A percentile compares a stretch with the other conserved stretches of the same genome.
Evolutionary conservation across 2,888 invertebrate species (phyloP).

Genomic region (Drosophila differens): DNA sequence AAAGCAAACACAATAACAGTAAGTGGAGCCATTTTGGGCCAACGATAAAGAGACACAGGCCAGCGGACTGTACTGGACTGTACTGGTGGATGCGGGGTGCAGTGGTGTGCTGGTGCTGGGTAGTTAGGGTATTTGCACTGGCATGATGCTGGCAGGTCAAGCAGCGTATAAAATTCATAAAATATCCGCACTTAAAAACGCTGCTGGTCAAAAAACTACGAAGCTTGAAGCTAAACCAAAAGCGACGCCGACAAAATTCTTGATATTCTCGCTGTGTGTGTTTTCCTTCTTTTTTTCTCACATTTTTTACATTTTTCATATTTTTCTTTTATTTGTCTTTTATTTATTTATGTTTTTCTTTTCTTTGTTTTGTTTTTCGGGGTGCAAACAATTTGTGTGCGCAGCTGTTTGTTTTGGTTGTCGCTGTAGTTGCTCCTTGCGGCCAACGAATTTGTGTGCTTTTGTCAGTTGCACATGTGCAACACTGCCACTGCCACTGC

Average conservation of each 20-base stretch:
- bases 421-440: conserved; percentile 27
- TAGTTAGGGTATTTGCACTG: conserved; percentile 12
- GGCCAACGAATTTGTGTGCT: conserved; percentile 47
- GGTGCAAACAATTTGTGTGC: conserved; percentile 40
- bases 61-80: not conserved
- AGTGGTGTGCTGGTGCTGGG: not conserved
- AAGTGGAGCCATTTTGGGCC: conserved; percentile 57
- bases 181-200: conserved; percentile 77
- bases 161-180: conserved; percentile 79
- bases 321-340: conserved; percentile 28
- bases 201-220: conserved; percentile 53
- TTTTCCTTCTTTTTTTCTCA: conserved; percentile 14
- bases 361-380: conserved; percentile 24
- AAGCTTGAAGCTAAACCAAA: conserved; percentile 53
- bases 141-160: conserved; percentile 64
- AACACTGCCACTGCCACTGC: not conserved
- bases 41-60: conserved; percentile 31
- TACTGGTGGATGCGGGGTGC: not conserved
- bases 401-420: conserved; percentile 16
- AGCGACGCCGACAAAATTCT: conserved; percentile 24
- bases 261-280: not conserved
- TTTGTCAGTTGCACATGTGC: conserved; percentile 78
- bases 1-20: conserved; percentile 70
- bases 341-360: conserved; percentile 6
- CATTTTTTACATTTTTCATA: conserved; percentile 23